Conservation (phyloP, 2,888 invertebrate genomes). For the Vannuccia rotundouncinata region DNA sequence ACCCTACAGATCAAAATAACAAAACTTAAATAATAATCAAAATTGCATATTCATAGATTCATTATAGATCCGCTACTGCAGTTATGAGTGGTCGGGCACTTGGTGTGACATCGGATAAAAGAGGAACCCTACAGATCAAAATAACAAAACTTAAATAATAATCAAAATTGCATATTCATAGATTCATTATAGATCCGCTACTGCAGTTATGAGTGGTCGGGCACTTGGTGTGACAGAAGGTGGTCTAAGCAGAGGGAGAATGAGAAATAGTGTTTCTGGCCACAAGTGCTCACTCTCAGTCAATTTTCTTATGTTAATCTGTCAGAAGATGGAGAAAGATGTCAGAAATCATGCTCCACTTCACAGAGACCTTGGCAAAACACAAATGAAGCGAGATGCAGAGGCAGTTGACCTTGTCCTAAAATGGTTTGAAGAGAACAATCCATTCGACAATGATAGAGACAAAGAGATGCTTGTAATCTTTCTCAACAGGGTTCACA, state of each 20-base stretch:
- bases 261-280: neutral
- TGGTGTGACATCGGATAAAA: no score
- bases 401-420: slow-evolving; percentile 2
- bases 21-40: no score
- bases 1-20: no score
- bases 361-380: slow-evolving; percentile 15
- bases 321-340: slow-evolving; percentile 3
- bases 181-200: no score
- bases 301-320: neutral
- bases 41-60: no score
- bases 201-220: no score
- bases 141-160: no score
- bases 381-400: slow-evolving; percentile 23
- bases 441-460: slow-evolving; percentile 2
- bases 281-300: slow-evolving; percentile 24
- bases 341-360: slow-evolving; percentile 10
- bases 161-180: no score
- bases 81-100: no score
- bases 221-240: no score
- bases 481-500: slow-evolving; percentile 10
- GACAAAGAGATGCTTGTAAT: neutral
- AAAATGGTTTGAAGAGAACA: neutral
- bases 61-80: no score
- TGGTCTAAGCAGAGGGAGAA: neutral
- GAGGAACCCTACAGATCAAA: no score